Percentiles rank a stretch among this genome's conserved stretches.
Evolutionary conservation across 2,888 invertebrate species (phyloP).

Genomic region (Tenthredo livida): DNA sequence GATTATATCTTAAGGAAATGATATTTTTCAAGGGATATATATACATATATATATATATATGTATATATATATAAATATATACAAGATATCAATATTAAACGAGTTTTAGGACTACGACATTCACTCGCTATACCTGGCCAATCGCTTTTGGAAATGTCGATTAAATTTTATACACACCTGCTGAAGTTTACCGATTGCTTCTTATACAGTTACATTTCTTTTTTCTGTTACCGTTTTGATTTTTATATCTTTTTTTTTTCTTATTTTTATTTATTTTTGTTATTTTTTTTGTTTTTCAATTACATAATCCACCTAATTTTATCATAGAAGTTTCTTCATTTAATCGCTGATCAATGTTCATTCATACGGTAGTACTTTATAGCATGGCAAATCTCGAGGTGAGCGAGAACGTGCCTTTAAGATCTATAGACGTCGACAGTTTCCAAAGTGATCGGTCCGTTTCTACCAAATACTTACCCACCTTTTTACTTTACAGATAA

Average conservation of each 20-base stretch:
- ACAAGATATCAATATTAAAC: background rate
- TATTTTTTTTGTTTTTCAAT: conserved; percentile 37
- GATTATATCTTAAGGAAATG: conserved; percentile 35
- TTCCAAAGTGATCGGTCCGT: conserved; percentile 69
- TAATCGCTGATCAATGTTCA: conserved; percentile 41
- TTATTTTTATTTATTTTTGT: too few species aligned
- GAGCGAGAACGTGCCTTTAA: conserved; percentile 57
- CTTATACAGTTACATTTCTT: conserved; percentile 7
- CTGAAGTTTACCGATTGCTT: conserved; percentile 23
- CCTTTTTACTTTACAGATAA: conserved; percentile 94
- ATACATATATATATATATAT: background rate
- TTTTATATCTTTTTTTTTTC: conserved; percentile 31
- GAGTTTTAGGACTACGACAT: conserved; percentile 34
- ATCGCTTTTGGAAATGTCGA: conserved; percentile 47
- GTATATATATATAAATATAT: background rate
- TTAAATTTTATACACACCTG: background rate
- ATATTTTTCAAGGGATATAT: conserved; percentile 15
- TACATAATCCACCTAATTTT: conserved; percentile 59
- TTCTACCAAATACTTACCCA: conserved; percentile 68
- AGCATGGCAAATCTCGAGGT: conserved; percentile 58
- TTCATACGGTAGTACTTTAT: conserved; percentile 41
- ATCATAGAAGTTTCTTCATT: conserved; percentile 61
- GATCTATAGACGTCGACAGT: conserved; percentile 49
- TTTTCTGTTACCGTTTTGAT: conserved; percentile 32
- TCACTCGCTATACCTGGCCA: conserved; percentile 37